These are phyloP conservation scores for Drosophila melanica DNA, from an alignment of 1,140 invertebrate species.

Conservation along the genomic window DNA sequence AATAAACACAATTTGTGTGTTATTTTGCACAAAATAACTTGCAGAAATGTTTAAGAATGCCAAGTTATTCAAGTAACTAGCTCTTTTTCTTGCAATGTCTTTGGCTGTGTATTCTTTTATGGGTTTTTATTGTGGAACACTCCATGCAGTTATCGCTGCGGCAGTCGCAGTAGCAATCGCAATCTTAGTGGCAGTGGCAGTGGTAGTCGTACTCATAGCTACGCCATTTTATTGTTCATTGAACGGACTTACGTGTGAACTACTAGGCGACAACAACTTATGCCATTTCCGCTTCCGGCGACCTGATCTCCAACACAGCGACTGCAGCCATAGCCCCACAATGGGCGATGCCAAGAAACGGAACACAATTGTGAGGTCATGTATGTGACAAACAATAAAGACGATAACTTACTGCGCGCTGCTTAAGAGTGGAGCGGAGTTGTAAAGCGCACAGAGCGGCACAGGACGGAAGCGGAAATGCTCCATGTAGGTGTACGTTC, in stretches of 20 bases:
- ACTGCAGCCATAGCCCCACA: not conserved
- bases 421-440: slow-evolving; percentile 18
- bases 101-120: slow-evolving; percentile 50
- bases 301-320: slow-evolving; percentile 31
- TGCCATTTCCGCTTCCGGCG: slow-evolving; percentile 78
- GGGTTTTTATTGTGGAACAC: slow-evolving; percentile 53
- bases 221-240: slow-evolving; percentile 73
- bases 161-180: not conserved
- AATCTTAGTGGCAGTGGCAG: slow-evolving; percentile 19
- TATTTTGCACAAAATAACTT: not conserved
- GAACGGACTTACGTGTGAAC: slow-evolving; percentile 80
- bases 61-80: not conserved
- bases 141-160: slow-evolving; percentile 2
- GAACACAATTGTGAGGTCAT: slow-evolving; percentile 78
- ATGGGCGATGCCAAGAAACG: slow-evolving; percentile 38
- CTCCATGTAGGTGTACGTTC: slow-evolving; percentile 30
- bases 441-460: slow-evolving; percentile 22
- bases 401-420: slow-evolving; percentile 71
- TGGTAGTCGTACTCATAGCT: slow-evolving; percentile 32
- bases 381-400: slow-evolving; percentile 83
- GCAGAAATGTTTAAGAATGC: not conserved
- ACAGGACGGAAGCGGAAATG: slow-evolving; percentile 65
- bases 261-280: slow-evolving; percentile 81
- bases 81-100: slow-evolving; percentile 5
- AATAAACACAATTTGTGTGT: too few relatives aligned